These are phyloP conservation scores for Azemiops feae DNA, from an alignment of 2,113 vertebrate species.

Conservation along the genomic window DNA sequence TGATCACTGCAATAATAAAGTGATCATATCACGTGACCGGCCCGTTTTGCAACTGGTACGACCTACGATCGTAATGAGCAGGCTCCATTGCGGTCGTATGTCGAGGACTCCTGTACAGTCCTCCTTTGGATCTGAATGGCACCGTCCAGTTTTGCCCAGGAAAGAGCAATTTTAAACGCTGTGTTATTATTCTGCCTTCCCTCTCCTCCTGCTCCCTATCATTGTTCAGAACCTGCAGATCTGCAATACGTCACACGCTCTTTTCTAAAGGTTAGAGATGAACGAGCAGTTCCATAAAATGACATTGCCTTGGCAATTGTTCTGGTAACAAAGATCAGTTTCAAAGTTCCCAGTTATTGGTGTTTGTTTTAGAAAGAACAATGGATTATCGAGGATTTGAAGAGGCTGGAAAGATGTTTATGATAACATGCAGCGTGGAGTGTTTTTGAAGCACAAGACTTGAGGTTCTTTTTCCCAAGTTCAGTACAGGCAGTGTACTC, in stretches of 20 bases:
- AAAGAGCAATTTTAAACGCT: background rate
- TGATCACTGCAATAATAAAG: no score
- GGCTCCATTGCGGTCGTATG: no score
- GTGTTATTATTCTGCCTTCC: background rate
- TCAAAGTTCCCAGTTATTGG: background rate
- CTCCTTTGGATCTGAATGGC: no score
- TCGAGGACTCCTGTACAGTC: no score
- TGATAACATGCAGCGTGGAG: background rate
- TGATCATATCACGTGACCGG: no score
- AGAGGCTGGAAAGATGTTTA: background rate
- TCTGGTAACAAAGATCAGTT: background rate
- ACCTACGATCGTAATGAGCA: no score
- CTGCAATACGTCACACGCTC: background rate
- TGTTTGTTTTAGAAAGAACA: background rate
- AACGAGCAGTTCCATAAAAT: background rate
- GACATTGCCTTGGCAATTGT: background rate
- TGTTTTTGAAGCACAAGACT: background rate
- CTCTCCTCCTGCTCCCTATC: background rate
- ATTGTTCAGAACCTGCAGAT: background rate
- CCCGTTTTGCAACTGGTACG: no score
- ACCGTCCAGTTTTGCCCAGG: no score
- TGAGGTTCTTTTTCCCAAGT: conserved; percentile 31
- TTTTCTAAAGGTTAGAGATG: background rate
- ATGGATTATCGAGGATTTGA: background rate
- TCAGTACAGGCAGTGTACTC: conserved; percentile 10